Evolutionary conservation across 2,888 invertebrate species (phyloP).

Genomic region (Volucella inanis): DNA sequence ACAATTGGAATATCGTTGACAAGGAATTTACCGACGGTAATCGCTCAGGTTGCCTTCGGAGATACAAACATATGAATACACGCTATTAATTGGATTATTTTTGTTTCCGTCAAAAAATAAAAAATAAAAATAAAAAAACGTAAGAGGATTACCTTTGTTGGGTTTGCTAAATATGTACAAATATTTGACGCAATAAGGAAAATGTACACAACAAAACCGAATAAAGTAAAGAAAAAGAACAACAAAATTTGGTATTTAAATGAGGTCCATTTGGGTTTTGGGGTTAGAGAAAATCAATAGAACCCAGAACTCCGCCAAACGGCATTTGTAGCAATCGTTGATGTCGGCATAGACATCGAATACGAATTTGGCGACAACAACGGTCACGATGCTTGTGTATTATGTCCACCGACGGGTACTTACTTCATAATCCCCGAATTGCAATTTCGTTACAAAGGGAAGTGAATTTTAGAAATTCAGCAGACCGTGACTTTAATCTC

Average conservation of each 20-base stretch:
- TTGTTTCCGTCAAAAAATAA: conserved; percentile 48
- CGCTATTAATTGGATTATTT: conserved; percentile 71
- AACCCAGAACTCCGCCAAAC: not conserved
- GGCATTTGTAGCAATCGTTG: not conserved
- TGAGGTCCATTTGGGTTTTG: conserved; percentile 60
- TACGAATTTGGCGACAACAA: conserved; percentile 23
- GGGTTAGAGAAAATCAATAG: conserved; percentile 69
- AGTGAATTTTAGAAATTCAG: conserved; percentile 49
- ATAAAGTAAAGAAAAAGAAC: conserved; percentile 2
- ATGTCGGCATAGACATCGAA: no score
- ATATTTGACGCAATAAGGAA: conserved; percentile 69
- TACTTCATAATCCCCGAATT: conserved; percentile 44
- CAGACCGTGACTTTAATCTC: conserved; percentile 50
- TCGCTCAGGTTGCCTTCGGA: not conserved
- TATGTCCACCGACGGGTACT: conserved; percentile 25
- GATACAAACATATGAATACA: no score
- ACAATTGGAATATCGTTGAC: conserved; percentile 62
- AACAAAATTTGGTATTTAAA: conserved; percentile 66
- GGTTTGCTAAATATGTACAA: conserved; percentile 16
- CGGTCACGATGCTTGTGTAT: not conserved
- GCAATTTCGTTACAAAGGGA: conserved; percentile 39
- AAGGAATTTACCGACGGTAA: conserved; percentile 39
- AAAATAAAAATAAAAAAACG: conserved; percentile 31
- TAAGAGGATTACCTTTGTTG: conserved; percentile 65
- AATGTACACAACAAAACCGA: conserved; percentile 36